Conservation (phyloP, 2,888 invertebrate species). For the Anaspis maculata region DNA sequence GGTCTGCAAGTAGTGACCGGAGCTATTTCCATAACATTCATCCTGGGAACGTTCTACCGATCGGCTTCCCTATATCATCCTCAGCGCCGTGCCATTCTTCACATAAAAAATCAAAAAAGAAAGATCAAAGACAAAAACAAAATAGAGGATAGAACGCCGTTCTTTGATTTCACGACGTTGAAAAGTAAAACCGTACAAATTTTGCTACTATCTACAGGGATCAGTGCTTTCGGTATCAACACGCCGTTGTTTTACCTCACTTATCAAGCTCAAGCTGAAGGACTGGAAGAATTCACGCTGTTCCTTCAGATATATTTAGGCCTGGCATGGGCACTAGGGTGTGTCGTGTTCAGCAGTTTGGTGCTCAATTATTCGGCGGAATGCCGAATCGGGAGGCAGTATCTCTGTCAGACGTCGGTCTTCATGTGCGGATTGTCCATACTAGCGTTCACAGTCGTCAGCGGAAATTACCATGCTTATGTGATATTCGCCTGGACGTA, state of each 20-base stretch:
- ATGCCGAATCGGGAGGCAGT: slow-evolving; percentile 77
- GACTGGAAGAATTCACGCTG: slow-evolving; percentile 44
- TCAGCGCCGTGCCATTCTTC: slow-evolving; percentile 75
- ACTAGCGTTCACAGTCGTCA: slow-evolving; percentile 67
- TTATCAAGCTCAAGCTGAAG: slow-evolving; percentile 71
- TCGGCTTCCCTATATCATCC: slow-evolving; percentile 85
- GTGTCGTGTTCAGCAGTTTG: slow-evolving; percentile 70
- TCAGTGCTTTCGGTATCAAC: slow-evolving; percentile 74
- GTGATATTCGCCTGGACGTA: slow-evolving; percentile 77
- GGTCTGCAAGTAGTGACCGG: slow-evolving; percentile 83
- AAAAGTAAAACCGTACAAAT: slow-evolving; percentile 79
- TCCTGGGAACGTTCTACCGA: slow-evolving; percentile 79
- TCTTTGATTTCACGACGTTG: slow-evolving; percentile 79
- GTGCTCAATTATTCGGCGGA: slow-evolving; percentile 78
- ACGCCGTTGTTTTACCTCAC: slow-evolving; percentile 79
- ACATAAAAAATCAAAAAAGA: slow-evolving; percentile 80
- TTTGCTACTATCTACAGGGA: slow-evolving; percentile 69
- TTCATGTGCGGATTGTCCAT: slow-evolving; percentile 72
- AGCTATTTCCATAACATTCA: slow-evolving; percentile 71
- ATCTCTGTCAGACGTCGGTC: slow-evolving; percentile 72
- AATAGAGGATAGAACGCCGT: slow-evolving; percentile 69
- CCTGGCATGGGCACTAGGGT: slow-evolving; percentile 75
- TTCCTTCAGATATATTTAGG: slow-evolving; percentile 65
- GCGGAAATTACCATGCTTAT: slow-evolving; percentile 68
- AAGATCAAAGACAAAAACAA: slow-evolving; percentile 75